Percentiles rank a stretch among this genome's conserved stretches.
Evolutionary conservation across 2,797 vertebrate species (phyloP).

Genomic region (Spinus olivaceus): DNA sequence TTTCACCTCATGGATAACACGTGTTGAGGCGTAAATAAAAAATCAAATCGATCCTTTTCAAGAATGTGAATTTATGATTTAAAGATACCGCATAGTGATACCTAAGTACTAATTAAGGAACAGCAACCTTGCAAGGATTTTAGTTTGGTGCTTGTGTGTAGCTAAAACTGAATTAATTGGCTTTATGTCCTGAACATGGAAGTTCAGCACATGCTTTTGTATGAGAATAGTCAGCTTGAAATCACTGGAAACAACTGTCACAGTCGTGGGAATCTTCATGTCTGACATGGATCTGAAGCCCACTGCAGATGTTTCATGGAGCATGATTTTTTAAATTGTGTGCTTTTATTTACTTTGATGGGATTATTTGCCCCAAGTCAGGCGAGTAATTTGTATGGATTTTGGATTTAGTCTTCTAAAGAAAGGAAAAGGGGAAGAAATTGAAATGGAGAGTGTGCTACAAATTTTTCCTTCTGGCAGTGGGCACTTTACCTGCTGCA

Average conservation of each 20-base stretch:
- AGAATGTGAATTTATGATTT: neutral
- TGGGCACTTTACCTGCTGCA: neutral
- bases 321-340: neutral
- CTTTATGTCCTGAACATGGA: fast-evolving
- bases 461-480: neutral
- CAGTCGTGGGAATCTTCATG: neutral
- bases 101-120: neutral
- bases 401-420: neutral
- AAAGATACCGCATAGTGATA: neutral
- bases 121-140: neutral
- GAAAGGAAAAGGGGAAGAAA: neutral
- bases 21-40: neutral
- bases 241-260: neutral
- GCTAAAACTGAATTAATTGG: neutral
- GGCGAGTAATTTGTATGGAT: neutral
- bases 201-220: neutral
- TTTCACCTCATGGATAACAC: neutral
- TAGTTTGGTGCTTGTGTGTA: neutral
- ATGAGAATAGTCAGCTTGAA: neutral
- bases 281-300: neutral
- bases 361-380: neutral
- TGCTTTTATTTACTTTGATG: neutral
- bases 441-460: neutral
- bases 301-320: neutral
- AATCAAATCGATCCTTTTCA: neutral